A percentile compares a stretch with the other conserved stretches of the same genome.
phyloP scores from a whole-genome alignment of 2,113 vertebrate genomes.

The Lampris incognitus region DNA sequence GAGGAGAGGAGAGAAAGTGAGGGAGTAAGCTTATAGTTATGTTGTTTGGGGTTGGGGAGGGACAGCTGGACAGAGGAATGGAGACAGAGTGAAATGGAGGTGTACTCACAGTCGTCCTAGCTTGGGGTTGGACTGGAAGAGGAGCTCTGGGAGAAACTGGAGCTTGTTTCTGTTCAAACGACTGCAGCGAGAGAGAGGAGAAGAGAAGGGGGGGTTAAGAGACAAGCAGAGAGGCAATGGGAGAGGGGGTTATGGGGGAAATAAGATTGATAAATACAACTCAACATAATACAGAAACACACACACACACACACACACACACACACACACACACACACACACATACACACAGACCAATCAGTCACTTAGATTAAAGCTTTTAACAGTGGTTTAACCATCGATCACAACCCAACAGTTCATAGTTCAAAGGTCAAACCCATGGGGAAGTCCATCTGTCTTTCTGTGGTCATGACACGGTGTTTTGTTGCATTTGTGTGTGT shows the following conservation, averaged over 20 bases:
- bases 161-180: constrained; percentile 98
- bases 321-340: background rate
- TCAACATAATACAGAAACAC: background rate
- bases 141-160: constrained; percentile 95
- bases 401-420: constrained; percentile 12
- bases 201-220: constrained; percentile 19
- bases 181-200: constrained; percentile 75
- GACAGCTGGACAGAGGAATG: background rate
- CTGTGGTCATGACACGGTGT: constrained; percentile 64
- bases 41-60: background rate
- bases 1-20: background rate
- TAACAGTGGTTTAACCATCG: constrained; percentile 35
- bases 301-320: background rate
- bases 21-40: background rate
- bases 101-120: constrained; percentile 95
- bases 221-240: background rate
- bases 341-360: constrained; percentile 21
- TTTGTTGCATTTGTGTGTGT: constrained; percentile 15
- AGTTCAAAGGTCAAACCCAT: constrained; percentile 54
- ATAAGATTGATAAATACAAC: background rate
- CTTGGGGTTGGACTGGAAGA: constrained; percentile 97
- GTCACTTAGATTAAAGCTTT: background rate
- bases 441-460: constrained; percentile 55
- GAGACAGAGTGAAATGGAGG: constrained; percentile 42
- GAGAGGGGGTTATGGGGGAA: background rate